Evolutionary conservation across 2,888 invertebrate genomes (phyloP).

Genomic region (Leptinotarsa tumamoca): DNA sequence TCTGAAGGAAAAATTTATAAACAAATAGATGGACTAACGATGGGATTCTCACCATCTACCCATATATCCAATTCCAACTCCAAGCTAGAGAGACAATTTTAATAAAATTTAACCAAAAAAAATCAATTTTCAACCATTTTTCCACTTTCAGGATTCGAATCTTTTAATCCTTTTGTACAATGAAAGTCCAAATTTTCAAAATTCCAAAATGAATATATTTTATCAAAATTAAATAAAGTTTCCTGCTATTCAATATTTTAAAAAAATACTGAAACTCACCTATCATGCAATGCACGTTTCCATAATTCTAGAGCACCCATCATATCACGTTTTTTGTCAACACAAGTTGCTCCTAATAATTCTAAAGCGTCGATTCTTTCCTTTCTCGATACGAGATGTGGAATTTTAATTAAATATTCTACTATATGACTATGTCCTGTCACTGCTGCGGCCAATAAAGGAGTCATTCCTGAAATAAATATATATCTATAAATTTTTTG

Average conservation of each 20-base stretch:
- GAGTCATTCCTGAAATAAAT: constrained; percentile 83
- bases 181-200: too few relatives aligned
- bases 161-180: too few relatives aligned
- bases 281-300: constrained; percentile 91
- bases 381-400: constrained; percentile 78
- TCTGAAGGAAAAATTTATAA: too few relatives aligned
- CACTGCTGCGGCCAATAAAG: constrained; percentile 91
- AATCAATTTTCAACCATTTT: too few relatives aligned
- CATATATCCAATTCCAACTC: too few relatives aligned
- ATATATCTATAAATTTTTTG: too few relatives aligned
- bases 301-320: constrained; percentile 88
- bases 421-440: constrained; percentile 94
- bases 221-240: background rate
- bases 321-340: constrained; percentile 97
- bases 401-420: constrained; percentile 85
- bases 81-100: too few relatives aligned
- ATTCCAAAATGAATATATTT: too few relatives aligned
- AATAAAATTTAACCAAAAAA: too few relatives aligned
- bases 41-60: too few relatives aligned
- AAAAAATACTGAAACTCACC: constrained; percentile 63
- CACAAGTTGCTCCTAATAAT: constrained; percentile 92
- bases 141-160: too few relatives aligned
- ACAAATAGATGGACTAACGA: too few relatives aligned
- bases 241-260: background rate
- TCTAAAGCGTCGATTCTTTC: constrained; percentile 92